Conservation (phyloP, 2,113 vertebrate genomes). For the Tretioscincus oriximinensis region DNA sequence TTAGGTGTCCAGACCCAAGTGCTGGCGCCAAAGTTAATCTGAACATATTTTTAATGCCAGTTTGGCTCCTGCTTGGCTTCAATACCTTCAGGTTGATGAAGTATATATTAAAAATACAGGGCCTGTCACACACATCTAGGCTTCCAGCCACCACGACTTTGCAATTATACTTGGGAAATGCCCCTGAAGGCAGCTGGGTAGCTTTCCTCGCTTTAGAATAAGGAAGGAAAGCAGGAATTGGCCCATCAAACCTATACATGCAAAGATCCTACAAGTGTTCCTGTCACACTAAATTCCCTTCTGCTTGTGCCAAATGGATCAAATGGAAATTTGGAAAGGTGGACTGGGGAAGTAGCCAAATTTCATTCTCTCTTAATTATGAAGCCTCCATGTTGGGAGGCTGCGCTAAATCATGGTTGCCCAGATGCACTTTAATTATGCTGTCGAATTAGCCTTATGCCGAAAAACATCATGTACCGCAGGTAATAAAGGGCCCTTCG, state of each 20-base stretch:
- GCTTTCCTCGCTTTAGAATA: neutral
- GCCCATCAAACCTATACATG: neutral
- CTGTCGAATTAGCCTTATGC: slow-evolving; percentile 50
- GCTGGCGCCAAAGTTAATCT: neutral
- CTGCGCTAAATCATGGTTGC: slow-evolving; percentile 56
- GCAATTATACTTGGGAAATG: slow-evolving; percentile 15
- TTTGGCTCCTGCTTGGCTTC: neutral
- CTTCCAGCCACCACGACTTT: slow-evolving; percentile 1
- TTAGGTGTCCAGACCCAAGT: neutral
- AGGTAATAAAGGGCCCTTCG: slow-evolving; percentile 56
- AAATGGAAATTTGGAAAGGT: slow-evolving; percentile 58
- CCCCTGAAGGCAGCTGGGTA: neutral
- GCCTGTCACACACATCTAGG: slow-evolving; percentile 1
- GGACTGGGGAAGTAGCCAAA: slow-evolving; percentile 46
- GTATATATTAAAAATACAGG: slow-evolving; percentile 13
- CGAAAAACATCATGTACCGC: slow-evolving; percentile 52
- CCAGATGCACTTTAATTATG: slow-evolving; percentile 57
- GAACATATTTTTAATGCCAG: neutral
- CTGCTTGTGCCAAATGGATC: slow-evolving; percentile 44
- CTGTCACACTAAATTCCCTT: neutral
- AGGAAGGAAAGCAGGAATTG: neutral
- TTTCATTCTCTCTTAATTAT: slow-evolving; percentile 52
- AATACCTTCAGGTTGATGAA: neutral
- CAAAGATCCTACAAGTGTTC: slow-evolving; percentile 13
- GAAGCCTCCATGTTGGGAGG: slow-evolving; percentile 24